Evolutionary conservation across 2,113 vertebrate species (phyloP).

Genomic region (Xenopus laevis): DNA sequence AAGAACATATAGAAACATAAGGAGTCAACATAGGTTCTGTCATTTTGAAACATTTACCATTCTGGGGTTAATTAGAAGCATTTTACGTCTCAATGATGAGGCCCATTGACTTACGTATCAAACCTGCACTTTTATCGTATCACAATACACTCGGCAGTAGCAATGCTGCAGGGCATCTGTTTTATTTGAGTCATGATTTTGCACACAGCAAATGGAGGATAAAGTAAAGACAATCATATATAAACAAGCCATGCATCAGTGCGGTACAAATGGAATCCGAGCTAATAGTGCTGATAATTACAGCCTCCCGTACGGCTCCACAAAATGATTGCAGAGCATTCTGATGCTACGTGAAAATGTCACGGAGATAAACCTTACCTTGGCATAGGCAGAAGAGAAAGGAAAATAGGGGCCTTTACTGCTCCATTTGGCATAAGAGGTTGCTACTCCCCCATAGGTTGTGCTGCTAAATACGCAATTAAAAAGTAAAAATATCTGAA

Average conservation of each 20-base stretch:
- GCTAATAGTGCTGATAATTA: slow-evolving; percentile 1
- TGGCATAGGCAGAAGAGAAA: not conserved
- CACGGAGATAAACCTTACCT: not conserved
- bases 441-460: not conserved
- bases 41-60: too few relatives aligned
- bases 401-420: not conserved
- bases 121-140: not conserved
- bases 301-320: not conserved
- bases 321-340: slow-evolving; percentile 1
- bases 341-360: not conserved
- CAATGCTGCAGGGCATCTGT: not conserved
- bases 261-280: not conserved
- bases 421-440: not conserved
- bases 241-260: not conserved
- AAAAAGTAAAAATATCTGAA: too few relatives aligned
- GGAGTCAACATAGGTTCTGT: too few relatives aligned
- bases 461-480: not conserved
- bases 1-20: too few relatives aligned
- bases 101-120: not conserved
- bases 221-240: slow-evolving; percentile 1
- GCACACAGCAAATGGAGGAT: not conserved
- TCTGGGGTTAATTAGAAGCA: not conserved
- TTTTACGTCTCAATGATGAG: too few relatives aligned
- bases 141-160: not conserved
- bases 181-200: not conserved